phyloP scores from a whole-genome alignment of 2,888 invertebrate species.

The Tillus elongatus region DNA sequence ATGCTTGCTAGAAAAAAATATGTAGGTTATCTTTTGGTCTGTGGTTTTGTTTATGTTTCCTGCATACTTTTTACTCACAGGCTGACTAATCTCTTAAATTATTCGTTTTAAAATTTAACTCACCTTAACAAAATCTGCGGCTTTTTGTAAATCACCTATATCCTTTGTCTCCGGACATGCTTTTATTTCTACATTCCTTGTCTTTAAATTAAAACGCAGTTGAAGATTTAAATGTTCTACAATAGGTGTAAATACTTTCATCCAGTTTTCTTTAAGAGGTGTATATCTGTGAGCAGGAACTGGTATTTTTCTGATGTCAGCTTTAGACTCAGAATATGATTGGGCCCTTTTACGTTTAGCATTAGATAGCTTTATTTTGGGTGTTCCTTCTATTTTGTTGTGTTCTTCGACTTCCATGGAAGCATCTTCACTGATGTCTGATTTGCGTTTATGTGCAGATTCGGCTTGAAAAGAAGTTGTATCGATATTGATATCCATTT shows the following conservation, averaged over 20 bases:
- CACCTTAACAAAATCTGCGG: constrained; percentile 88
- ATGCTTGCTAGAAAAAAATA: too few species aligned
- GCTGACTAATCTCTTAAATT: too few species aligned
- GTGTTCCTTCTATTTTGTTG: constrained; percentile 53
- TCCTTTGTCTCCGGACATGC: constrained; percentile 64
- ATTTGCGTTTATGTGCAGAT: constrained; percentile 46
- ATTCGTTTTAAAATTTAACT: constrained; percentile 7
- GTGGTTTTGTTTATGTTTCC: too few species aligned
- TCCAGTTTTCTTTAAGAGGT: constrained; percentile 93
- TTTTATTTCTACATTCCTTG: constrained; percentile 82
- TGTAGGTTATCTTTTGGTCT: too few species aligned
- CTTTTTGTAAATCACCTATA: constrained; percentile 88
- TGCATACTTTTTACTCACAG: too few species aligned
- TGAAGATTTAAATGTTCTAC: constrained; percentile 92
- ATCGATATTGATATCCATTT: constrained; percentile 49
- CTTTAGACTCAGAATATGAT: constrained; percentile 45
- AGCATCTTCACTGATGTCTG: constrained; percentile 44
- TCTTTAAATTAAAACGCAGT: constrained; percentile 87
- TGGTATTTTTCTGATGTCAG: constrained; percentile 61
- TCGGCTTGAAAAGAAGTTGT: constrained; percentile 47
- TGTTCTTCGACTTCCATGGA: constrained; percentile 60
- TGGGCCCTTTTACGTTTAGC: constrained; percentile 25
- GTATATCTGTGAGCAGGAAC: constrained; percentile 93
- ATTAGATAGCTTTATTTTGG: constrained; percentile 23
- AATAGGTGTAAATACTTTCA: constrained; percentile 91